These are phyloP conservation scores for Acanthiza pusilla DNA, from an alignment of 2,797 vertebrate genomes.

Conservation along the genomic window DNA sequence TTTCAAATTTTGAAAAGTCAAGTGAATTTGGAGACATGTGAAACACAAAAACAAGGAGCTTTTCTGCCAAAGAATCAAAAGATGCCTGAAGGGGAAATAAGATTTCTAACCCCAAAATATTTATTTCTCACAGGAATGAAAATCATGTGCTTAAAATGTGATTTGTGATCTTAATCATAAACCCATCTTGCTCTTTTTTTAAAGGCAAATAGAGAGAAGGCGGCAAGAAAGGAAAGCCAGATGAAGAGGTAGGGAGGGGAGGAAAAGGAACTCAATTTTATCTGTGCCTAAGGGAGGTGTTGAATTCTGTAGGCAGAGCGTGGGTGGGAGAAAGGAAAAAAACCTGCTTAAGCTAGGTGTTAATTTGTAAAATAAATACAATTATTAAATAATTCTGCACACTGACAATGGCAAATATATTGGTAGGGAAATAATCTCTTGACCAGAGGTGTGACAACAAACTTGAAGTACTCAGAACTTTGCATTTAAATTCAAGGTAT, in stretches of 20 bases:
- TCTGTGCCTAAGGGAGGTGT: background rate
- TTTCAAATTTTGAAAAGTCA: background rate
- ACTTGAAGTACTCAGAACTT: background rate
- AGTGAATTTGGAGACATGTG: background rate
- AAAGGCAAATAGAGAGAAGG: conserved; percentile 52
- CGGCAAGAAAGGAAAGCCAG: conserved; percentile 27
- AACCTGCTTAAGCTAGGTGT: background rate
- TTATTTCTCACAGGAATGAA: background rate
- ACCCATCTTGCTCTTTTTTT: conserved; percentile 44
- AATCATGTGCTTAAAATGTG: background rate
- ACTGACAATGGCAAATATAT: background rate
- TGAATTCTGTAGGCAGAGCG: background rate
- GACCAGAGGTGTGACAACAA: background rate
- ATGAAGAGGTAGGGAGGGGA: conserved; percentile 63
- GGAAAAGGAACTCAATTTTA: background rate
- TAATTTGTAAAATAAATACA: background rate
- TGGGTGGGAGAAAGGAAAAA: background rate
- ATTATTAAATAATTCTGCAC: background rate
- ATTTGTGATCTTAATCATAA: conserved; percentile 4
- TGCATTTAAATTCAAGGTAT: background rate
- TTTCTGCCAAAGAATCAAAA: background rate
- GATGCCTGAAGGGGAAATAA: background rate
- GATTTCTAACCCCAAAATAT: background rate
- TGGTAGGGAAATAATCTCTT: background rate
- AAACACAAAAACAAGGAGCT: background rate